Evolutionary conservation across 2,888 invertebrate species (phyloP), one percentile per base, ranked within the genome.

Genomic region (Macroteleia sp.): DNA sequence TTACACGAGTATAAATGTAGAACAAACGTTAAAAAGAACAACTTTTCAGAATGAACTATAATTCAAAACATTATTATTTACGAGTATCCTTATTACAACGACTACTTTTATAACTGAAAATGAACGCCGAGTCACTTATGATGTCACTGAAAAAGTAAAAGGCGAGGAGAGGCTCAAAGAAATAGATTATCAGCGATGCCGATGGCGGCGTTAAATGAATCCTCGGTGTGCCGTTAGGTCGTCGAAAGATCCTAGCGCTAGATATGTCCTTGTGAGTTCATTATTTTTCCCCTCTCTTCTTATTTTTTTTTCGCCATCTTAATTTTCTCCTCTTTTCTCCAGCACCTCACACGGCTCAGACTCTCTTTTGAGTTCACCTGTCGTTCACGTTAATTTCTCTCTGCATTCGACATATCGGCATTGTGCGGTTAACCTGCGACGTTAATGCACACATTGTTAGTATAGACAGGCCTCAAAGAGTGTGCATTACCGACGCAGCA

Each of bases 381-480:
- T 61, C 59, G 54, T 61, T 54, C 41, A 54, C 48, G 32, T 44
- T 61, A 56, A 75, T 69, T 36, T 50, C 30, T 42, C 42, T 20
- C 48, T 22, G 8, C 32, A 12, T 67, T 67, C 48, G 59, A 56
- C 42, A 61, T 48, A 44, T 75, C 20, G 48, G 20, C 19, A 75
- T 75, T 67, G 67, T 67, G 44, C 28, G 62, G 56, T 46, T 52
- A 64, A 48, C 42, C 59, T 22, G 52, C 44, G 62, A 56, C 62
- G 50, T 66, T 77, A 66, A 70, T 66, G 76, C 70, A 61, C 42
- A 62, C 62, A 77, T 70, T 77, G 70, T 77, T 70, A 59, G 41
- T 16, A 71, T 42, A 70, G 76, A 61, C 70, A 66, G 42, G 57
- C 59, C 42, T 57, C 70, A 57, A 59, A 66, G 75, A 69, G 70